These are phyloP conservation scores for Sternarchorhynchus goeldii DNA, from an alignment of 2,797 vertebrate genomes.

Conservation along the genomic window DNA sequence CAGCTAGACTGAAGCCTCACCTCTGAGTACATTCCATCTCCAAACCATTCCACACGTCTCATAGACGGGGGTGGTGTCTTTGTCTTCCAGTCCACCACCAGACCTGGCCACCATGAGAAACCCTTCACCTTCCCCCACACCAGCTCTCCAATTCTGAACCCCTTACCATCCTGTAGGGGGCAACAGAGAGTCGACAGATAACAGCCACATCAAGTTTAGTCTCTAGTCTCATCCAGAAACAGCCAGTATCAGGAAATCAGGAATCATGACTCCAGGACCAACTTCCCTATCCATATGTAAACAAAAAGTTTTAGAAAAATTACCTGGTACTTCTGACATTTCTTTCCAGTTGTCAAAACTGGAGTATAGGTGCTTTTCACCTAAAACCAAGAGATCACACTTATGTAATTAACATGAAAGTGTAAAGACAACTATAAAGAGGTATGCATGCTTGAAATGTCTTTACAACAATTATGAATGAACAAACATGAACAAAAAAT, in stretches of 20 bases:
- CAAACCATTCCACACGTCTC: constrained; percentile 79
- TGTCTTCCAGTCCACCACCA: constrained; percentile 73
- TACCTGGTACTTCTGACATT: constrained; percentile 66
- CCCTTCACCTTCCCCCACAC: constrained; percentile 79
- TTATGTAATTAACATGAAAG: background rate
- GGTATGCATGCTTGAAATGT: background rate
- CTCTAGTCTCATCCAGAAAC: background rate
- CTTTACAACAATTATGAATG: no score
- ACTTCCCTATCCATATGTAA: background rate
- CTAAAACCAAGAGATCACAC: constrained; percentile 59
- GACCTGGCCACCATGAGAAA: constrained; percentile 79
- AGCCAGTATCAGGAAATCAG: background rate
- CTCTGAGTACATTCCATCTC: constrained; percentile 81
- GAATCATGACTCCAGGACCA: background rate
- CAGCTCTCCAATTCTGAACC: constrained; percentile 71
- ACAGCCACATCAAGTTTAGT: background rate
- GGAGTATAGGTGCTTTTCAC: constrained; percentile 53
- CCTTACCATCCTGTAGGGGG: constrained; percentile 71
- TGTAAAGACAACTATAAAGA: constrained; percentile 1
- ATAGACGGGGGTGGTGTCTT: constrained; percentile 60
- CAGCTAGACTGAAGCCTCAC: constrained; percentile 55
- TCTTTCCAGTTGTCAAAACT: constrained; percentile 56
- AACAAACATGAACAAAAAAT: background rate
- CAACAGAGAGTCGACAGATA: background rate
- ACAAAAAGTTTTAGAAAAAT: constrained; percentile 1